A percentile compares a stretch with the other conserved stretches of the same genome.
Conservation (phyloP, 2,113 vertebrate species). For the Odontesthes bonariensis region DNA sequence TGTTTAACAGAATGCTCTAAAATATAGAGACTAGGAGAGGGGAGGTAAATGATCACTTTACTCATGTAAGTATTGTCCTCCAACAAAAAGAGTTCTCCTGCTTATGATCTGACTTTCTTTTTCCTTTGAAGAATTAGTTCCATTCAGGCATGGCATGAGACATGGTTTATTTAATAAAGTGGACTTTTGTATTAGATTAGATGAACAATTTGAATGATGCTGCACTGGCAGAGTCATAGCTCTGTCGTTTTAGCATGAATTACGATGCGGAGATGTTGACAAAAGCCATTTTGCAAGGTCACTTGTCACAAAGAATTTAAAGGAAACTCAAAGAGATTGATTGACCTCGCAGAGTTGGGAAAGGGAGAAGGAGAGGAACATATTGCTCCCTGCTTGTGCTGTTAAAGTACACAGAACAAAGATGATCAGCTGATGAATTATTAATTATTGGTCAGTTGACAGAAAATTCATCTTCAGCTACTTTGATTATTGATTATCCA, state of each 20-base stretch:
- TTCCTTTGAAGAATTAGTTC: slow-evolving; percentile 37
- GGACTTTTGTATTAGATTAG: slow-evolving; percentile 68
- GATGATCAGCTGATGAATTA: slow-evolving; percentile 14
- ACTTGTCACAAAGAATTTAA: slow-evolving; percentile 73
- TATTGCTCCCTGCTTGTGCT: not conserved
- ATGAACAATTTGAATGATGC: slow-evolving; percentile 63
- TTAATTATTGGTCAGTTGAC: slow-evolving; percentile 1
- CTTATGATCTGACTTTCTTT: slow-evolving; percentile 40
- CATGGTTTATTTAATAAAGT: slow-evolving; percentile 68
- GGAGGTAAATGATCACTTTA: slow-evolving; percentile 6
- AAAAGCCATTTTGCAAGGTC: slow-evolving; percentile 75
- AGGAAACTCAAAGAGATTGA: slow-evolving; percentile 63
- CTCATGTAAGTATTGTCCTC: slow-evolving; percentile 24
- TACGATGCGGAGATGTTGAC: slow-evolving; percentile 68
- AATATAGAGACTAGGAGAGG: not conserved
- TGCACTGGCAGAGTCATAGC: slow-evolving; percentile 49
- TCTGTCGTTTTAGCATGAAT: slow-evolving; percentile 62
- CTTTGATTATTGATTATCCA: not conserved
- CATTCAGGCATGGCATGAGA: slow-evolving; percentile 43
- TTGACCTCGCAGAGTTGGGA: slow-evolving; percentile 44
- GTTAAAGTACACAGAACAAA: not conserved
- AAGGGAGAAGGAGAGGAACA: not conserved
- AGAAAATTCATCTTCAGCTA: not conserved
- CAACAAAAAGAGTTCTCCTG: slow-evolving; percentile 22
- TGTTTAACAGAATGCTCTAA: slow-evolving; percentile 50